Conservation (phyloP, 2,888 invertebrate genomes). For the Nasonia oneida region DNA sequence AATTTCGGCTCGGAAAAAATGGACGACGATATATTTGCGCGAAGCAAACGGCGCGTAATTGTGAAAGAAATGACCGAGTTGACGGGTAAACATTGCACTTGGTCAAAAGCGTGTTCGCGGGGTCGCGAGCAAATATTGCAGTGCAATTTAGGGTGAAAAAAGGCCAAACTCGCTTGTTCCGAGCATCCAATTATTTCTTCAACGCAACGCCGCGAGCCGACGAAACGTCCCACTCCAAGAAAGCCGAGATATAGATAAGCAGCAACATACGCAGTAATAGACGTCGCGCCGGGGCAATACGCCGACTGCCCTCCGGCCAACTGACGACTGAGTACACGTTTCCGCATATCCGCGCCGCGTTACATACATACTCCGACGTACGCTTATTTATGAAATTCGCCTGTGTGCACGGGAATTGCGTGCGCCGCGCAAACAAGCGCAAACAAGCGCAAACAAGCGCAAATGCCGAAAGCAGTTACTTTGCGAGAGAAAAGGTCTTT, state of each 20-base stretch:
- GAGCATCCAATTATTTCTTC: no score
- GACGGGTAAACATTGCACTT: background rate
- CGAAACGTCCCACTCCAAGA: no score
- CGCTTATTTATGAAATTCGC: background rate
- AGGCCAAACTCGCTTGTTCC: no score
- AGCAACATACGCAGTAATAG: constrained; percentile 19
- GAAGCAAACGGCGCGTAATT: background rate
- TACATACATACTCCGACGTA: background rate
- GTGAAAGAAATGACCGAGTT: background rate
- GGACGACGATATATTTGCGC: background rate
- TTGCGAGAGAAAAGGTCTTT: no score
- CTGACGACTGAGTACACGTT: constrained; percentile 25
- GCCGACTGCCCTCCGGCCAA: constrained; percentile 24
- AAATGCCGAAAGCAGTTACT: no score
- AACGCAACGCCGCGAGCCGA: no score
- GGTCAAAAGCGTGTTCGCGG: background rate
- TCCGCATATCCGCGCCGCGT: background rate
- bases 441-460: no score
- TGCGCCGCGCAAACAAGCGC: no score
- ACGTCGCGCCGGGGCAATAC: constrained; percentile 25
- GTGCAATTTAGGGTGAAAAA: background rate
- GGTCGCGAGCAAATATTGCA: constrained; percentile 5
- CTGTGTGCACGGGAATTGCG: no score
- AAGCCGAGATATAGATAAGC: no score
- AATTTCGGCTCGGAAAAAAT: background rate